phyloP scores from a whole-genome alignment of 2,797 vertebrate species.

The Vultur gryphus region DNA sequence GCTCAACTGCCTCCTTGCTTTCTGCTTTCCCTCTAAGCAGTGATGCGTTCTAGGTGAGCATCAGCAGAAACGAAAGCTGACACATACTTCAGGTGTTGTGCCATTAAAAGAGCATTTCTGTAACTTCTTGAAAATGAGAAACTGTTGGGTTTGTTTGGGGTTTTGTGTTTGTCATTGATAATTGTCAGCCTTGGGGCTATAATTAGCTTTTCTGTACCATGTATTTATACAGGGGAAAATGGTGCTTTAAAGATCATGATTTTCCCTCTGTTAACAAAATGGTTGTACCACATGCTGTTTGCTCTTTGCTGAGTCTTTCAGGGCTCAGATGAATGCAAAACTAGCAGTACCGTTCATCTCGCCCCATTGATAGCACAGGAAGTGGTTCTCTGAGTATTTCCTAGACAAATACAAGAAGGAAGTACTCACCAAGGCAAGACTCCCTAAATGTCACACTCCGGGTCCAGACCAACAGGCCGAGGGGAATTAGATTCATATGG shows the following conservation, averaged over 20 bases:
- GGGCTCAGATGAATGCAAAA: conserved; percentile 1
- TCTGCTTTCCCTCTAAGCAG: not conserved
- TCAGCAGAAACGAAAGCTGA: not conserved
- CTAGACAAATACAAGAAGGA: not conserved
- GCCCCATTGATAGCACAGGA: not conserved
- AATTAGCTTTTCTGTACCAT: conserved; percentile 8
- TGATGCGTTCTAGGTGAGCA: not conserved
- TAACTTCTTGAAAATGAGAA: not conserved
- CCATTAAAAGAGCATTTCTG: not conserved
- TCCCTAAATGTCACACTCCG: not conserved
- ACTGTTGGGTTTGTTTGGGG: not conserved
- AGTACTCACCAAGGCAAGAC: not conserved
- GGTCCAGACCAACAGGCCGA: not conserved
- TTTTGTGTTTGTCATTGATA: not conserved
- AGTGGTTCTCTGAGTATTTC: conserved; percentile 16
- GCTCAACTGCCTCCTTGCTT: not conserved
- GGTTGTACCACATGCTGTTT: not conserved
- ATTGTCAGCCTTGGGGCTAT: conserved; percentile 14
- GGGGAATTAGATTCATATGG: rapidly evolving
- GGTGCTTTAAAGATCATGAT: not conserved
- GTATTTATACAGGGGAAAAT: not conserved
- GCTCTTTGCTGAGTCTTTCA: not conserved
- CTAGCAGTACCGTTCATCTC: not conserved
- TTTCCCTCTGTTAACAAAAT: not conserved
- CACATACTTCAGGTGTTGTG: not conserved